phyloP scores from a whole-genome alignment of 2,888 invertebrate species.

The Volucella inanis region DNA sequence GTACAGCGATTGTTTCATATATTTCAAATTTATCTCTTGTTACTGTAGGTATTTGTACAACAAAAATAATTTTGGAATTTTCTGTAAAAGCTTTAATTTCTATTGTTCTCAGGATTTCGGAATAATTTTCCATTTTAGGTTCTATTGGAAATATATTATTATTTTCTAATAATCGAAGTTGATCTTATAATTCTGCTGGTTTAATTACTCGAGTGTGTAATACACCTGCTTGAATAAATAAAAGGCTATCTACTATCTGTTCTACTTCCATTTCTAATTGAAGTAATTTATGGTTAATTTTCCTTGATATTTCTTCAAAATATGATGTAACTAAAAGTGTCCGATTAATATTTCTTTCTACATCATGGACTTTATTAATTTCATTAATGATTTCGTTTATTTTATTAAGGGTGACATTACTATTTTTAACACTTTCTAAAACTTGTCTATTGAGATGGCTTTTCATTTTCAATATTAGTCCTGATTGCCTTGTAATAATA shows the following conservation, averaged over 20 bases:
- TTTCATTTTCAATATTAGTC: too few species aligned
- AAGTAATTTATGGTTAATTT: constrained; percentile 21
- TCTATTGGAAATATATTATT: not conserved
- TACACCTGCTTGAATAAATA: constrained; percentile 19
- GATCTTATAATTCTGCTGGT: constrained; percentile 7
- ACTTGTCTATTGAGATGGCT: not conserved
- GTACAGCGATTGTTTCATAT: constrained; percentile 29
- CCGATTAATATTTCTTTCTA: constrained; percentile 1
- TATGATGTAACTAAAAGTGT: not conserved
- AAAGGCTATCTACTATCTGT: constrained; percentile 10
- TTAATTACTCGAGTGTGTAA: constrained; percentile 9
- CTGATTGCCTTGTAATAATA: constrained; percentile 2
- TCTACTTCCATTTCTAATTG: constrained; percentile 14
- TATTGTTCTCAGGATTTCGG: constrained; percentile 16
- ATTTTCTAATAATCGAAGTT: constrained; percentile 13
- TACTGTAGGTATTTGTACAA: constrained; percentile 16
- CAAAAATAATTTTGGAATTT: constrained; percentile 12
- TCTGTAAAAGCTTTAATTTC: constrained; percentile 23
- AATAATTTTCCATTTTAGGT: constrained; percentile 17
- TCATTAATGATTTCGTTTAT: constrained; percentile 1
- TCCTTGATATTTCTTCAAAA: not conserved
- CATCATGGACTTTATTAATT: constrained; percentile 10
- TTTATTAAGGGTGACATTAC: not conserved
- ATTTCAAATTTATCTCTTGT: constrained; percentile 3
- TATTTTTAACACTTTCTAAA: not conserved